phyloP scores from a whole-genome alignment of 1,140 invertebrate species.

The Sycobia sp. region DNA sequence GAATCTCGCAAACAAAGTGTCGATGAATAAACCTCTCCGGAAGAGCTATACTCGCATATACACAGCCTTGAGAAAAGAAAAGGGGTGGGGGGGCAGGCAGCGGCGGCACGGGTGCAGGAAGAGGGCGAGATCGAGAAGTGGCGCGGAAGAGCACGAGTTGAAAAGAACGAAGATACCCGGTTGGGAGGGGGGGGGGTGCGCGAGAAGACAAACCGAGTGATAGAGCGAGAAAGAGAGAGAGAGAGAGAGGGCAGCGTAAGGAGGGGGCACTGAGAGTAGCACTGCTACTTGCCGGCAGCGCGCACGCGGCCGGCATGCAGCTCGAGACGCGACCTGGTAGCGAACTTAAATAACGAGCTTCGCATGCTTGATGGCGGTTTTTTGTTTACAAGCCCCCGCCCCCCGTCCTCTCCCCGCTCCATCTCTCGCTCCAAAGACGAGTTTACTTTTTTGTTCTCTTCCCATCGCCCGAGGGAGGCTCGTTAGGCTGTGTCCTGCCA shows the following conservation, averaged over 20 bases:
- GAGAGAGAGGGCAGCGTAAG: background rate
- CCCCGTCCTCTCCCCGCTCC: background rate
- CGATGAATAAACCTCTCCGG: slow-evolving; percentile 28
- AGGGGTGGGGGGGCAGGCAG: background rate
- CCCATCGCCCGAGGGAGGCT: background rate
- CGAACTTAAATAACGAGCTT: slow-evolving; percentile 44
- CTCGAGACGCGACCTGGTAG: slow-evolving; percentile 9
- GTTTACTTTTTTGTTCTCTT: too few relatives aligned
- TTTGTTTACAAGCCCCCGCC: slow-evolving; percentile 36
- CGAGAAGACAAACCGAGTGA: background rate
- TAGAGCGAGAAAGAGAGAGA: background rate
- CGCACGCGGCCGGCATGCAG: slow-evolving; percentile 8
- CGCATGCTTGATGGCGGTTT: slow-evolving; percentile 41
- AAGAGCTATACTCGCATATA: too few relatives aligned
- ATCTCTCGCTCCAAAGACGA: too few relatives aligned
- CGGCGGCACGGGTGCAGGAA: too few relatives aligned
- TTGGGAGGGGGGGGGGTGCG: background rate
- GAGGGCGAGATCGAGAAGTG: too few relatives aligned
- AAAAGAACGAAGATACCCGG: slow-evolving; percentile 15
- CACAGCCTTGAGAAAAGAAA: slow-evolving; percentile 6
- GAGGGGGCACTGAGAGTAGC: too few relatives aligned
- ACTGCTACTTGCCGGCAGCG: too few relatives aligned
- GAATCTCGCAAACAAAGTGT: slow-evolving; percentile 32
- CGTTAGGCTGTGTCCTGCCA: slow-evolving; percentile 26
- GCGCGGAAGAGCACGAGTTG: slow-evolving; percentile 16